Percentiles rank a stretch among this genome's conserved stretches.
phyloP scores from a whole-genome alignment of 2,113 vertebrate species.

The Semicossyphus pulcher region DNA sequence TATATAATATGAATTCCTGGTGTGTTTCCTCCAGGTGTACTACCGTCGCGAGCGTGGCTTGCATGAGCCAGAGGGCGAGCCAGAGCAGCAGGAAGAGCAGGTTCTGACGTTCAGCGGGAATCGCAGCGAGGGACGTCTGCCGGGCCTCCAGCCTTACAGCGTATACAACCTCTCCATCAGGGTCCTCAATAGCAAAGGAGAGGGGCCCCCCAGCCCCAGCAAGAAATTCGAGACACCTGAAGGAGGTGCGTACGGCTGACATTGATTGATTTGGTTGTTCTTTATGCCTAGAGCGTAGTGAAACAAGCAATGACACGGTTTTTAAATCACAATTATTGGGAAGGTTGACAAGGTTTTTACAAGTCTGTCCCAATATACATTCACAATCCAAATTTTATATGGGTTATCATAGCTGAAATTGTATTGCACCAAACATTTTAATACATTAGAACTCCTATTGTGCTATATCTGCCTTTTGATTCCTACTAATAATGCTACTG shows the following conservation, averaged over 20 bases:
- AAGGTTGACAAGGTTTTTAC: too few relatives aligned
- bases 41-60: constrained; percentile 88
- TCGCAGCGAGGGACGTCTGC: constrained; percentile 89
- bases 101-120: constrained; percentile 89
- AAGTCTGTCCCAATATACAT: too few relatives aligned
- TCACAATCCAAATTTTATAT: too few relatives aligned
- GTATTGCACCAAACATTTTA: too few relatives aligned
- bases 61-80: constrained; percentile 80
- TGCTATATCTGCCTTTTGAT: too few relatives aligned
- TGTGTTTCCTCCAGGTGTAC: constrained; percentile 84
- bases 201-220: constrained; percentile 89
- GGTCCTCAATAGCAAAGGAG: constrained; percentile 92
- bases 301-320: too few relatives aligned
- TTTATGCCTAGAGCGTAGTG: background rate
- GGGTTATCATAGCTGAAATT: too few relatives aligned
- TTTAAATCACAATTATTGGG: too few relatives aligned
- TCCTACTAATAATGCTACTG: too few relatives aligned
- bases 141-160: constrained; percentile 91
- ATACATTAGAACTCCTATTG: too few relatives aligned
- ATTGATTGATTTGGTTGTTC: background rate
- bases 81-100: constrained; percentile 85
- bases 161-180: constrained; percentile 89
- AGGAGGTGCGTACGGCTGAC: constrained; percentile 87
- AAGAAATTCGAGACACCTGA: constrained; percentile 90
- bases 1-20: too few relatives aligned